These are phyloP conservation scores for Atrina japonica DNA, from an alignment of 2,888 invertebrate species.

Conservation along the genomic window DNA sequence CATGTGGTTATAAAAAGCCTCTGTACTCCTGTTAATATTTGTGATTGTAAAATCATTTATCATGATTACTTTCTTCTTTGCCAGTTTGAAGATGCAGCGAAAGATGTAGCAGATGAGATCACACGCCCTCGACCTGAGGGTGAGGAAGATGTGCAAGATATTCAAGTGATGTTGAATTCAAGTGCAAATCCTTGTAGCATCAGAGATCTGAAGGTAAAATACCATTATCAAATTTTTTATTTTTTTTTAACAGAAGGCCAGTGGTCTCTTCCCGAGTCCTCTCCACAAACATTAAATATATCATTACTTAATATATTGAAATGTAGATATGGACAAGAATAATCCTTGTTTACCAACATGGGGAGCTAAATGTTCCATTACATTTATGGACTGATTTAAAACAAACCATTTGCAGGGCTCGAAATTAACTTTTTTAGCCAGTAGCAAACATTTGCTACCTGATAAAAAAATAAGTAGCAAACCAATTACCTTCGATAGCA, in stretches of 20 bases:
- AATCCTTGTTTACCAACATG: too few relatives aligned
- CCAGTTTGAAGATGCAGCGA: constrained; percentile 97
- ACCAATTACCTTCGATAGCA: too few relatives aligned
- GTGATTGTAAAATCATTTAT: too few relatives aligned
- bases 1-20: too few relatives aligned
- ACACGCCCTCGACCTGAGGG: constrained; percentile 95
- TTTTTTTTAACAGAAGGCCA: too few relatives aligned
- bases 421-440: too few relatives aligned
- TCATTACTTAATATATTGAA: not conserved
- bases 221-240: not conserved
- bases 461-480: too few relatives aligned
- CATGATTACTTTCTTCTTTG: constrained; percentile 16
- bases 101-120: constrained; percentile 95
- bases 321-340: not conserved
- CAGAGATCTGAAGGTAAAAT: constrained; percentile 90
- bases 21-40: too few relatives aligned
- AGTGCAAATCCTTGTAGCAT: constrained; percentile 91
- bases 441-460: too few relatives aligned
- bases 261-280: not conserved
- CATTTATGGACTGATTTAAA: too few relatives aligned
- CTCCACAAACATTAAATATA: not conserved
- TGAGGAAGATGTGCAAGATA: constrained; percentile 93
- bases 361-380: too few relatives aligned
- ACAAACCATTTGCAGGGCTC: too few relatives aligned
- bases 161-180: constrained; percentile 93